Base-by-base conservation (phyloP, 2,888 invertebrate species). In the Nephrocerus scutellatus region DNA sequence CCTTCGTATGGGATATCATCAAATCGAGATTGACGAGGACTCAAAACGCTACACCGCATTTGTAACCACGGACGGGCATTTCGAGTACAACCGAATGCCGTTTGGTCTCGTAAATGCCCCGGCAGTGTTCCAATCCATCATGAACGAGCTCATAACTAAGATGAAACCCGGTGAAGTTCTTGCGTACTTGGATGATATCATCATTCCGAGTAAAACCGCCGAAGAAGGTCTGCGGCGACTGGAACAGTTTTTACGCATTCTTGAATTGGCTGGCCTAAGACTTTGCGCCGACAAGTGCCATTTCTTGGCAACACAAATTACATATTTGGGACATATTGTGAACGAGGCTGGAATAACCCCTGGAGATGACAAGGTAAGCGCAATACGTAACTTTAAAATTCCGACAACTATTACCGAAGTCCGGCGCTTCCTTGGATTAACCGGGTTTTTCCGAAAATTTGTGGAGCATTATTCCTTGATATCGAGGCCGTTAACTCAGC, bases 151-250 rank as follows among this genome's bases (percentile, higher is more conserved):
- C 22, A 22, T 22, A 22, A 9, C 7, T 9, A 22, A 25, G 14
- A 40, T 37, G 42, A 29, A 24, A 8, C 16, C 30, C 1, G 45
- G 35, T 7, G 38, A 46, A 31, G 32, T 40, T 3, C 14, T 46
- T 10, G 39, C 39, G 4, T 50, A 46, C 18, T 24, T 49, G 7
- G 43, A 50, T 15, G 44, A 49, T 13, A 36, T 51, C 3, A 40
- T 44, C 3, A 36, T 49, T 1, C 43, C 50, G 1, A 50, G 44
- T 18, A 30, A 25, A 25, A 41, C 44, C 1, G 22, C 44, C 5
- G 34, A 37, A 7, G 43, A 43, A 39, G 43, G 46, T 5, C 23
- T 43, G 22, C 12, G 8, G 5, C 34, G 41, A 2, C 18, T 51
- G 4, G 16, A 41, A 7, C 35, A 37, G 4, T 43, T 48, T 28